Evolutionary conservation across 2,888 invertebrate genomes (phyloP).

Genomic region (Campoplex capitator): DNA sequence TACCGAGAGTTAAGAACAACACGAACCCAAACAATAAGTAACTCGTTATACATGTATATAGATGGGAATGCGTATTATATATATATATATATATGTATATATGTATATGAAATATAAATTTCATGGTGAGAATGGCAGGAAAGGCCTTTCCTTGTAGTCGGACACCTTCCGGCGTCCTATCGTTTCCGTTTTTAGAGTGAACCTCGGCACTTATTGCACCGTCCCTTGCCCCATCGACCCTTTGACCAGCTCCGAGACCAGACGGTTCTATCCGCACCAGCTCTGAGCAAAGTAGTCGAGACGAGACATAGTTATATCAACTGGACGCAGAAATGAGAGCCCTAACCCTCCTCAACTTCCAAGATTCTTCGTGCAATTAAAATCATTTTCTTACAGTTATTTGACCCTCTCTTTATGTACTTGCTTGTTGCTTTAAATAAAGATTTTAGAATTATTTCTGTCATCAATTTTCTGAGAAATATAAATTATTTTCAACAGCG

Average conservation of each 20-base stretch:
- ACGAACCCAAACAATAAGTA: slow-evolving; percentile 22
- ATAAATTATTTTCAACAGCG: too few relatives aligned
- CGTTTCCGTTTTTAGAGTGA: slow-evolving; percentile 82
- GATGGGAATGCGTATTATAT: slow-evolving; percentile 21
- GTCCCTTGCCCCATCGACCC: slow-evolving; percentile 69
- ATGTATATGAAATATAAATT: background rate
- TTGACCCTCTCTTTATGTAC: background rate
- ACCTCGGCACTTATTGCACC: slow-evolving; percentile 76
- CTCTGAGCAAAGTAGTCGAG: slow-evolving; percentile 15
- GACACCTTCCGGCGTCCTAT: slow-evolving; percentile 83
- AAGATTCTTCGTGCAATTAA: too few relatives aligned
- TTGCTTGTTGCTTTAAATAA: too few relatives aligned
- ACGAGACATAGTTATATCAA: background rate
- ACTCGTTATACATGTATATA: background rate
- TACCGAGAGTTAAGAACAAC: slow-evolving; percentile 11
- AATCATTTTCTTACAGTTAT: background rate
- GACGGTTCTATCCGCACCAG: slow-evolving; percentile 17
- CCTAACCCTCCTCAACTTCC: background rate
- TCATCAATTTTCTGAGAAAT: background rate
- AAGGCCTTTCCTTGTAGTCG: slow-evolving; percentile 81
- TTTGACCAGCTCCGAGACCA: slow-evolving; percentile 34
- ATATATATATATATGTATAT: background rate
- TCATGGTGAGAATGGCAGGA: slow-evolving; percentile 73
- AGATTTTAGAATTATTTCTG: too few relatives aligned
- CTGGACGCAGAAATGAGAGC: background rate